phyloP scores from a whole-genome alignment of 2,888 invertebrate genomes.

The Idaea straminata region DNA sequence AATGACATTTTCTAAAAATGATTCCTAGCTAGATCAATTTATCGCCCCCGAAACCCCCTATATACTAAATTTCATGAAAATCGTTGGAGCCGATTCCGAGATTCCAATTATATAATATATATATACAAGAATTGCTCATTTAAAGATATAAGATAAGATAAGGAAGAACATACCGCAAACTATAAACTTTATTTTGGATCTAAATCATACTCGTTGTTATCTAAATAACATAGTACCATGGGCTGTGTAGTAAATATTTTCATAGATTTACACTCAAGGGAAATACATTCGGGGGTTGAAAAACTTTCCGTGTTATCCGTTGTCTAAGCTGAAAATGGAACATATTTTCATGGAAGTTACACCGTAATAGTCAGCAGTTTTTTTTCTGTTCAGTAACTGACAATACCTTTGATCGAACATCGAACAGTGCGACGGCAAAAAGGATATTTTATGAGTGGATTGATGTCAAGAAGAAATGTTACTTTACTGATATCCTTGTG shows the following conservation, averaged over 20 bases:
- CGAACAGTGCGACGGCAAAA: background rate
- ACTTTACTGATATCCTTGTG: background rate
- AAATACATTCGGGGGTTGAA: conserved; percentile 19
- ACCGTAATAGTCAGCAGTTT: conserved; percentile 19
- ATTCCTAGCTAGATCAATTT: too few species aligned
- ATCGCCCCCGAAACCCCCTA: too few species aligned
- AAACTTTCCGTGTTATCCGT: conserved; percentile 23
- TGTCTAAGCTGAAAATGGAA: conserved; percentile 15
- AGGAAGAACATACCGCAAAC: too few species aligned
- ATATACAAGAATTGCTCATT: too few species aligned
- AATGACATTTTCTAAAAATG: too few species aligned
- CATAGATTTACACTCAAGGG: conserved; percentile 17
- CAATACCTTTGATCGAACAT: conserved; percentile 14
- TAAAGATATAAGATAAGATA: too few species aligned
- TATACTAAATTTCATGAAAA: too few species aligned
- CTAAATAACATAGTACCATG: background rate
- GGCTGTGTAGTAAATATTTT: conserved; percentile 20
- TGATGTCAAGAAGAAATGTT: background rate
- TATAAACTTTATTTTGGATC: too few species aligned
- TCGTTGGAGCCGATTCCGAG: too few species aligned
- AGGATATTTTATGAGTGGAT: background rate
- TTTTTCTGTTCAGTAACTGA: conserved; percentile 15
- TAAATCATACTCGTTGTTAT: background rate
- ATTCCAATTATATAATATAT: too few species aligned
- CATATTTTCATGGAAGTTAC: conserved; percentile 11